Percentiles rank a stretch among this genome's conserved stretches.
These are phyloP conservation scores for Ophraella communa DNA, from an alignment of 2,888 invertebrate genomes.

Conservation along the genomic window DNA sequence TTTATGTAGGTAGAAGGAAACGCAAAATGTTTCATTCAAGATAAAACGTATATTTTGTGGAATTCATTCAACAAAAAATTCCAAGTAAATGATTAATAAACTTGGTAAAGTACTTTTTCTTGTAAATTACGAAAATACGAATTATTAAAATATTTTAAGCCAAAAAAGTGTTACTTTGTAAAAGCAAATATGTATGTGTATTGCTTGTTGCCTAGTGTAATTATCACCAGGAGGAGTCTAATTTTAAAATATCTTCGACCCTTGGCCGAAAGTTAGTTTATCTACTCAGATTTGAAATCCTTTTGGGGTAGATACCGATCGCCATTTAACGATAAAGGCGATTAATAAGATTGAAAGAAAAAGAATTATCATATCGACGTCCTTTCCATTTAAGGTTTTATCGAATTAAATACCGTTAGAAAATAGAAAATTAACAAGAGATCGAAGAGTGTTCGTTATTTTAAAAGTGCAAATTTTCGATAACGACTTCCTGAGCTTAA, in stretches of 20 bases:
- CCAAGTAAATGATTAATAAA: too few relatives aligned
- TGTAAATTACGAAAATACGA: too few relatives aligned
- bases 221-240: neutral
- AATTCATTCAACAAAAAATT: neutral
- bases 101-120: too few relatives aligned
- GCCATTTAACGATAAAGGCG: neutral
- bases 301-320: neutral
- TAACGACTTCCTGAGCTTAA: conserved; percentile 16
- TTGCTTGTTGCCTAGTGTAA: too few relatives aligned
- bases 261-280: neutral
- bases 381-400: neutral
- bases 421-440: neutral
- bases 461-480: conserved; percentile 18
- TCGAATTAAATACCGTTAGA: neutral
- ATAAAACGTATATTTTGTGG: neutral
- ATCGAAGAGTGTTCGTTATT: conserved; percentile 5
- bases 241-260: neutral
- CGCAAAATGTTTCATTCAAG: too few relatives aligned
- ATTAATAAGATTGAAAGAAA: too few relatives aligned
- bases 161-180: too few relatives aligned
- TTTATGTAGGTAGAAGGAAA: neutral
- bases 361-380: neutral
- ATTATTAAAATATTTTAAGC: too few relatives aligned
- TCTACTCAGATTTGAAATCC: neutral
- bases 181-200: too few relatives aligned